Percentiles rank a stretch among this genome's conserved stretches.
Conservation (phyloP, 2,888 invertebrate species). For the Meteorus colon region DNA sequence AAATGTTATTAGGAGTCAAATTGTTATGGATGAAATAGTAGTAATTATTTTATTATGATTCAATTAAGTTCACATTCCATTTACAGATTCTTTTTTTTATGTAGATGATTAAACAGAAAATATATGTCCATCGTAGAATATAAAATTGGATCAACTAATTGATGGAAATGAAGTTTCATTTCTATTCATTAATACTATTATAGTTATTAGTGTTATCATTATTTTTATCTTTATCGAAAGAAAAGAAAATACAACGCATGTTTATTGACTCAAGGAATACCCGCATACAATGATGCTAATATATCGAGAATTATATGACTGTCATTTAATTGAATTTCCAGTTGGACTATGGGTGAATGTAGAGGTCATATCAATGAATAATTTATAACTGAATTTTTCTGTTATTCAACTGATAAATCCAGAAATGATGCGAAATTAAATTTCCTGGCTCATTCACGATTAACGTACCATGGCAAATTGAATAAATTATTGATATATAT, state of each 20-base stretch:
- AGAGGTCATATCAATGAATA: neutral
- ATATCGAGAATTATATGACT: neutral
- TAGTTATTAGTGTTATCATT: neutral
- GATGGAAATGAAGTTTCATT: neutral
- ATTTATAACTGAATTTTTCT: neutral
- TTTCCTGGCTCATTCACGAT: neutral
- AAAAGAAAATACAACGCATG: neutral
- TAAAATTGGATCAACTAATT: neutral
- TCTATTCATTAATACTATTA: no score
- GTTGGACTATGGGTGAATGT: neutral
- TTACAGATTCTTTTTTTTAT: neutral
- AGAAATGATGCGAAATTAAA: neutral
- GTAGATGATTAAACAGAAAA: neutral
- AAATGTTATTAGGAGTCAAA: neutral
- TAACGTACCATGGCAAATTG: neutral
- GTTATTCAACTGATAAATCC: neutral
- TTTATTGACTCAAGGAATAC: constrained; percentile 3
- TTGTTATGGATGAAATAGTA: neutral
- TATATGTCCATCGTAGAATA: neutral
- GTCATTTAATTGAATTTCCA: neutral
- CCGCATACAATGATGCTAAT: neutral
- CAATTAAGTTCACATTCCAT: neutral
- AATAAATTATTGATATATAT: neutral
- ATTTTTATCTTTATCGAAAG: neutral
- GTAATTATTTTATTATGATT: neutral